Evolutionary conservation across 2,113 vertebrate species (phyloP).

Genomic region (Dolichotis patagonum): DNA sequence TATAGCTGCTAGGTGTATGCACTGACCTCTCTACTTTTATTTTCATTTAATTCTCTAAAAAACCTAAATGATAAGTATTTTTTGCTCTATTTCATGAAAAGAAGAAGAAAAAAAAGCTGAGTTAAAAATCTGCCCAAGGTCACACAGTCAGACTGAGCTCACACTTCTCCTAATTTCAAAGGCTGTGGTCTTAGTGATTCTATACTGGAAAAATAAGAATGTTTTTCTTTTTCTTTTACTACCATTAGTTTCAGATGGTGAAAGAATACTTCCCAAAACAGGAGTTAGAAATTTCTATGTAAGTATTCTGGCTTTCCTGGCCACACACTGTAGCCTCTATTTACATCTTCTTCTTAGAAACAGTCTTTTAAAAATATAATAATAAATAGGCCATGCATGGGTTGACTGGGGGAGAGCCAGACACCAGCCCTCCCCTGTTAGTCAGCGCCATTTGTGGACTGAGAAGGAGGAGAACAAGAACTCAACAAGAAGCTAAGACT

Average conservation of each 20-base stretch:
- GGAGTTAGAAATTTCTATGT: not conserved
- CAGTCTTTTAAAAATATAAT: too few species aligned
- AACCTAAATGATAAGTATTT: too few species aligned
- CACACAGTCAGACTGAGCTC: not conserved
- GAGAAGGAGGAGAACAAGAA: too few species aligned
- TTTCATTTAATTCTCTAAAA: not conserved
- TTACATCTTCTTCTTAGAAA: not conserved
- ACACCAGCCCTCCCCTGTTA: too few species aligned
- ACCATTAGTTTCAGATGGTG: not conserved
- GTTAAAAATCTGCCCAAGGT: not conserved
- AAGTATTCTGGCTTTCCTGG: not conserved
- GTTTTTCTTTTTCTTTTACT: not conserved
- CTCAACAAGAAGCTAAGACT: too few species aligned
- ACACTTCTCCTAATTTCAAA: not conserved
- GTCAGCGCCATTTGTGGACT: too few species aligned
- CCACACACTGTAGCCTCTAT: not conserved
- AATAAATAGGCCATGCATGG: too few species aligned
- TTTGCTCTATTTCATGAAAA: not conserved
- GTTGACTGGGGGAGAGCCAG: too few species aligned
- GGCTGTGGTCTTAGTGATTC: not conserved
- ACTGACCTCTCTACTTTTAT: not conserved
- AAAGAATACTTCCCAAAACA: not conserved
- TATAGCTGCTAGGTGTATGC: not conserved
- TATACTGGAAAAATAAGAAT: not conserved
- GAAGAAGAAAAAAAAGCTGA: not conserved